Evolutionary conservation across 2,113 vertebrate genomes (phyloP), one percentile per base, ranked within the genome.

Genomic region (Saguinus imperator): DNA sequence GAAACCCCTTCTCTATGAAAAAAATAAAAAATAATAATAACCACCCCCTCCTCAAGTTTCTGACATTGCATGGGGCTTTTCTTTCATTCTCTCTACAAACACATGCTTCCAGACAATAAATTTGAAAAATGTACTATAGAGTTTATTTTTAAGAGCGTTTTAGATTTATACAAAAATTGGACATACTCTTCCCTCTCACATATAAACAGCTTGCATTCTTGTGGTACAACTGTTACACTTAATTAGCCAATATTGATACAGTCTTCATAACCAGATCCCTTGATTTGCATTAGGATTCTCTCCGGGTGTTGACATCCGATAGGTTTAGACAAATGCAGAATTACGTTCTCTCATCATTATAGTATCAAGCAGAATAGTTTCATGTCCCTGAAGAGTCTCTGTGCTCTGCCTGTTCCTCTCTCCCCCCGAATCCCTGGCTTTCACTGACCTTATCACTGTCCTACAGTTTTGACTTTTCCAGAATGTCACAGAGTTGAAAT

Each of bases 321-420:
- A n/a, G 4, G 7, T 64, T 37, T 73, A 64, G 8, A 84, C 43
- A 66, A 10, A 68, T 40, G 37, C 27, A 13, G 21, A 32, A 37
- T 37, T 43, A 45, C 25, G 9, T 35, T 4, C 6, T 5, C 50
- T 20, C 1, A 21, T 23, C 77, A 1, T 64, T 20, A 21, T 4
- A 35, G 27, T 17, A 16, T 29, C 27, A 35, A 0, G 8, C 3
- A 8, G 40, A 50, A 12, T 23, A 23, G 68, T 61, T 25, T 29
- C 52, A 20, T 43, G 4, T 17, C 50, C 52, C 10, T 40, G 2
- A 50, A 29, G 6, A 8, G 27, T 0, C 17, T 20, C 27, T 6
- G 25, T 4, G 40, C 48, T 21, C 37, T 14, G 3, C 1, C 4
- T 5, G 0, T 2, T 21, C 50, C 25, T 55, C n/a, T 48, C 17